A percentile compares a stretch with the other conserved stretches of the same genome.
Conservation (phyloP, 2,113 vertebrate genomes). For the Leuciscus idus region DNA sequence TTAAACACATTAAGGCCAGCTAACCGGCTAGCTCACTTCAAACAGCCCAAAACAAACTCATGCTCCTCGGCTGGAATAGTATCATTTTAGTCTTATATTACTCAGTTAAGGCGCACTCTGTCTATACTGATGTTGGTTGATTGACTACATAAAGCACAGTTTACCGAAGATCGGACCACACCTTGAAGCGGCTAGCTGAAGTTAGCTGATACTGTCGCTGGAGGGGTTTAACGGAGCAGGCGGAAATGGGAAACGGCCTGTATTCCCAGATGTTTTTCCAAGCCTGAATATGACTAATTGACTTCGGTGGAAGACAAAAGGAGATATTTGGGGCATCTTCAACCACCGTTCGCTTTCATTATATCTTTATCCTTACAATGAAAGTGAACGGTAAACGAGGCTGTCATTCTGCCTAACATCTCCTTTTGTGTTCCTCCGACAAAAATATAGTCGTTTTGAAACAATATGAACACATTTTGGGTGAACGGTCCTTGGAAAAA, state of each 20-base stretch:
- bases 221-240: slow-evolving; percentile 15
- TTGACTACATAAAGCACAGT: not conserved
- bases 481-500: not conserved
- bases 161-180: slow-evolving; percentile 26
- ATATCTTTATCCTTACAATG: not conserved
- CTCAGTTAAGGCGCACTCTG: not conserved
- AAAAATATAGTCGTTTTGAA: not conserved
- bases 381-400: not conserved
- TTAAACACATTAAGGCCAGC: slow-evolving; percentile 21
- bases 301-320: not conserved
- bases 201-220: slow-evolving; percentile 19
- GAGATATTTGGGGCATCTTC: not conserved
- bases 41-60: slow-evolving; percentile 5
- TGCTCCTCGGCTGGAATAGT: not conserved
- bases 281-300: not conserved
- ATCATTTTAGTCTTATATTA: not conserved
- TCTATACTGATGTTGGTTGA: not conserved
- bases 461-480: not conserved
- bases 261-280: not conserved
- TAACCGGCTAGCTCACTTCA: slow-evolving; percentile 3
- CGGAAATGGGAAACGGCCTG: slow-evolving; percentile 14
- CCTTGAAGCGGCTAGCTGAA: slow-evolving; percentile 35
- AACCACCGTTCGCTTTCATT: not conserved
- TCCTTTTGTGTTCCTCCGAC: not conserved
- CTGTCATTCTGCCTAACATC: not conserved